Evolutionary conservation across 2,888 invertebrate species (phyloP), one percentile per base, ranked within the genome.

Genomic region (Terebella lapidaria): DNA sequence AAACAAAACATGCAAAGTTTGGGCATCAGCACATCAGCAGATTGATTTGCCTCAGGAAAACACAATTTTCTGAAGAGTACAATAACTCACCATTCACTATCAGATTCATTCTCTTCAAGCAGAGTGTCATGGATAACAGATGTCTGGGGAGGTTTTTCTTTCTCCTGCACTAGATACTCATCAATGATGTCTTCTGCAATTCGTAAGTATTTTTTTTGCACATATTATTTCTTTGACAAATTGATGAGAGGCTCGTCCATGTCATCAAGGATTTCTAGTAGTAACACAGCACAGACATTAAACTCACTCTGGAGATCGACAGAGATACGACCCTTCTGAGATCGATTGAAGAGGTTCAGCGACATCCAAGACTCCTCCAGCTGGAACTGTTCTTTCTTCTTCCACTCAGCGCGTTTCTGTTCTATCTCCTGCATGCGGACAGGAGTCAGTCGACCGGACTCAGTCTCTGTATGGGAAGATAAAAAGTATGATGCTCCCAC

Each of bases 311-410:
- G 74, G 68, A 79, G 69, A 59, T 78, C 78, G 25, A 78, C 62
- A 5, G 79, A 80, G 3, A 81, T 60, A 18, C 81, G 66, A 2
- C 80, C 80, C 46, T 75, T 72, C 54, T 80, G 80, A 28, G 71
- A 72, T 56, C 74, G 69, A 62, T 79, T 76, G 68, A 81, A 81
- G 63, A 73, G 69, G 47, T 72, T 73, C 51, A 81, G 70, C 3
- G 78, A 79, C 0, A 75, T 74, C 80, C 80, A 80, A 2, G 77
- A 77, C 57, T 80, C 76, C 63, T 81, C 80, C 27, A 78, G 68
- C 42, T 73, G 72, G 54, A 69, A 66, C 49, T 75, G 67, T 28
- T 72, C 53, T 53, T 65, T 66, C 28, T 72, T 70, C 28, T 76
- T 58, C 75, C 77, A 74, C 59, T 71, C 72, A 10, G 72, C 67